Conservation (phyloP, 2,888 invertebrate genomes). For the Tricholauxania praeusta region DNA sequence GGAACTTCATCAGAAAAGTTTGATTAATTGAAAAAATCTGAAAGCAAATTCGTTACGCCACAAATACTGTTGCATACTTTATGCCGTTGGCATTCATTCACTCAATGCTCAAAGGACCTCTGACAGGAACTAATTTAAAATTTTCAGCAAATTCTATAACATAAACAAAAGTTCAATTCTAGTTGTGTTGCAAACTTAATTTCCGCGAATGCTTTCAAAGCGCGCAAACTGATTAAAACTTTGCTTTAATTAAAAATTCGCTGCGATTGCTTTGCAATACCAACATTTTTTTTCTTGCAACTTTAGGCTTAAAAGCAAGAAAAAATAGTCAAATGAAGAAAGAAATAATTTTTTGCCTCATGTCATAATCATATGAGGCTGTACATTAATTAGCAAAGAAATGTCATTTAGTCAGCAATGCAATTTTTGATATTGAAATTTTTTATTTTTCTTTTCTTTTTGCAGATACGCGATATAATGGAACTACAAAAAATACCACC, state of each 20-base stretch:
- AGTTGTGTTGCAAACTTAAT: constrained; percentile 43
- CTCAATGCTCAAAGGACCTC: no score
- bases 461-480: constrained; percentile 72
- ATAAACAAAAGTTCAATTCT: constrained; percentile 45
- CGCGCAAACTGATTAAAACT: neutral
- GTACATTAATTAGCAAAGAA: constrained; percentile 13
- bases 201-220: constrained; percentile 10
- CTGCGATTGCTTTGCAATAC: neutral
- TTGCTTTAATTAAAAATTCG: neutral
- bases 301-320: neutral
- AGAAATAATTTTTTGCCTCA: neutral
- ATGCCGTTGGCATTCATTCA: no score
- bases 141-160: constrained; percentile 29
- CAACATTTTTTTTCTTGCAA: neutral
- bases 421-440: constrained; percentile 15
- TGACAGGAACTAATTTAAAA: constrained; percentile 54
- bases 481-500: constrained; percentile 71
- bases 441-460: constrained; percentile 18
- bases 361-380: neutral
- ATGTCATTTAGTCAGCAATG: neutral
- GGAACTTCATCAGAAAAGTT: no score
- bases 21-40: no score
- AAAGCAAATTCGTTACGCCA: no score
- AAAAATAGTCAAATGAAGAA: neutral
- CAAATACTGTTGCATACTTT: no score